A percentile compares a stretch with the other conserved stretches of the same genome.
Conservation (phyloP, 2,797 vertebrate species). For the Enteromius afrohamiltoni region DNA sequence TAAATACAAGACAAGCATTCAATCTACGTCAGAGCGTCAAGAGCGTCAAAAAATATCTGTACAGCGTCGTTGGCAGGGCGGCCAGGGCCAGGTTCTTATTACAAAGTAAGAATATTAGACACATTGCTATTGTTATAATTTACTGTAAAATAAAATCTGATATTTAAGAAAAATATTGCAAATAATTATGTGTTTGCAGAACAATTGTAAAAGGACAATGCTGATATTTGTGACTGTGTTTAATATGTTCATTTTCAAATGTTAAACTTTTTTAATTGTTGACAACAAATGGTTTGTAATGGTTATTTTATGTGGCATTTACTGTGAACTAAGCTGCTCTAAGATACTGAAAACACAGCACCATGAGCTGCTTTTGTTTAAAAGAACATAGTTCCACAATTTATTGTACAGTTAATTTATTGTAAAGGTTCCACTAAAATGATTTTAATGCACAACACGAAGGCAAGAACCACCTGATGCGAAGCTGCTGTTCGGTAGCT, state of each 20-base stretch:
- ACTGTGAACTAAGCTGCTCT: neutral
- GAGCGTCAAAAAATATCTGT: too few species aligned
- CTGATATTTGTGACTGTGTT: neutral
- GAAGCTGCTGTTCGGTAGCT: too few species aligned
- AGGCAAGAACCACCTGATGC: too few species aligned
- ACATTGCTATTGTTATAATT: neutral
- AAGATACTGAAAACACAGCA: neutral
- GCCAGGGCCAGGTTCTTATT: neutral
- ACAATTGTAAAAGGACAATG: neutral
- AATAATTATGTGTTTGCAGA: neutral
- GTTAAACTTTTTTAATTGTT: neutral
- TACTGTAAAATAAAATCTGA: neutral
- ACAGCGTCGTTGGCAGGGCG: too few species aligned
- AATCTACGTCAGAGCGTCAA: too few species aligned
- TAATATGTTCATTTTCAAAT: neutral
- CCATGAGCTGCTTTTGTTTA: neutral
- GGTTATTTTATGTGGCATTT: neutral
- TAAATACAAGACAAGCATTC: too few species aligned
- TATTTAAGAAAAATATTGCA: neutral
- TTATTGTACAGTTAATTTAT: too few species aligned
- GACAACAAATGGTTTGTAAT: neutral
- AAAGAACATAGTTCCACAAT: neutral
- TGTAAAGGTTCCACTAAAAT: too few species aligned
- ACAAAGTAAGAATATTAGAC: neutral
- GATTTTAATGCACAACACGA: too few species aligned